Evolutionary conservation across 2,888 invertebrate species (phyloP), one percentile per base, ranked within the genome.

Genomic region (Xylophagus ater): DNA sequence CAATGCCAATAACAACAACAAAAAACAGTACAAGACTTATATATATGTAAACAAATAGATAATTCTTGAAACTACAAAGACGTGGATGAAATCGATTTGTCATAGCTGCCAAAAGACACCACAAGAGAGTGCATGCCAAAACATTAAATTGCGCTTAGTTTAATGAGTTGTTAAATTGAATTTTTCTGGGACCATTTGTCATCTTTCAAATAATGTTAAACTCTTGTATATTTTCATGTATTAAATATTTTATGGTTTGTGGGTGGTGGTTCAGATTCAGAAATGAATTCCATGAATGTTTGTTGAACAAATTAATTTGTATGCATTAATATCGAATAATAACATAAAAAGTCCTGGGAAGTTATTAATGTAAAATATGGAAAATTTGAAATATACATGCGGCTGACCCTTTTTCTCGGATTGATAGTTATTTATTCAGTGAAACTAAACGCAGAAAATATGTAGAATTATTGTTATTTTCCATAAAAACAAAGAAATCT

Each of bases 91-190:
- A 33, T 34, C 40, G 28, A 34, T 40, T 34, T 40, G 21, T 40
- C 40, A 26, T 18, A 14, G 13, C 23, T 20, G 36, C 14, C 20
- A 17, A 13, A 12, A n/a, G 15, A 21, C 13, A 5, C 35, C 13
- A 13, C 21, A 21, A 34, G 31, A 34, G 34, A 21, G 17, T 28
- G 8, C 17, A 17, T 14, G 23, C 19, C n/a, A n/a, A n/a, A 29
- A 17, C 34, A 40, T 34, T 40, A 34, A 34, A 34, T 21, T 29
- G 40, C 29, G 34, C 28, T 29, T 34, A 30, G 34, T 34, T 40
- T 40, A 40, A 40, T 40, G 40, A 41, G 37, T 41, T 37, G 36
- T 28, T 41, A 41, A 41, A 41, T 41, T 41, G 37, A 41, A 41
- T 41, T 41, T 37, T 33, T 28, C 13, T 20, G 28, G 36, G 28